phyloP scores from a whole-genome alignment of 2,797 vertebrate species.

The Euphonia xanthogaster region DNA sequence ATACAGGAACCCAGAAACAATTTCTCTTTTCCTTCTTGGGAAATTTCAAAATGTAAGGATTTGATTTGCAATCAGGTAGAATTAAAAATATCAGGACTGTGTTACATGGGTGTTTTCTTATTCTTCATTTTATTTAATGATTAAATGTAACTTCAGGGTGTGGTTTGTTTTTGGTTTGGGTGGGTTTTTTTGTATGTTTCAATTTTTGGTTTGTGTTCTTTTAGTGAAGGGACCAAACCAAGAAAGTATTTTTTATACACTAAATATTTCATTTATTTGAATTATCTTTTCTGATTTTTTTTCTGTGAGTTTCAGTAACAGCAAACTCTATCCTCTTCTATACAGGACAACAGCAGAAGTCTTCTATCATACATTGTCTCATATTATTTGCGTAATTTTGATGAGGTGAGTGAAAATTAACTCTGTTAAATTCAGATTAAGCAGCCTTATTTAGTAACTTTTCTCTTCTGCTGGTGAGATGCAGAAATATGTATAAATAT shows the following conservation, averaged over 20 bases:
- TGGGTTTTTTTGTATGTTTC: background rate
- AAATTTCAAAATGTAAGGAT: background rate
- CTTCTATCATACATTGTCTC: slow-evolving; percentile 93
- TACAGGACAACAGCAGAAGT: slow-evolving; percentile 90
- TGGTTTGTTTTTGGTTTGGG: background rate
- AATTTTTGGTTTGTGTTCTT: background rate
- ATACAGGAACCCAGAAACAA: background rate
- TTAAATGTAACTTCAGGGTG: background rate
- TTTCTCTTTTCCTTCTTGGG: background rate
- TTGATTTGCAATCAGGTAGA: background rate
- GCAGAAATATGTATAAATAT: background rate
- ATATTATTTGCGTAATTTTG: slow-evolving; percentile 93
- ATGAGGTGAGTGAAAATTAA: slow-evolving; percentile 84
- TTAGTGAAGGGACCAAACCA: background rate
- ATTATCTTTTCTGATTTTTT: background rate
- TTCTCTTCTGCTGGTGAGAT: background rate
- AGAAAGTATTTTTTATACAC: background rate
- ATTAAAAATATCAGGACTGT: background rate
- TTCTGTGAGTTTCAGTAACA: background rate
- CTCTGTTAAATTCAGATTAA: background rate
- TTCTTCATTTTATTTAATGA: background rate
- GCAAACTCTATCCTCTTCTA: background rate
- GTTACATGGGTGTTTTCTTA: background rate
- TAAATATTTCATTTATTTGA: background rate
- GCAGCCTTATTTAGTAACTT: background rate